Evolutionary conservation across 1,140 invertebrate species (phyloP), one percentile per base, ranked within the genome.

Genomic region (Oncopodura yosiiana): DNA sequence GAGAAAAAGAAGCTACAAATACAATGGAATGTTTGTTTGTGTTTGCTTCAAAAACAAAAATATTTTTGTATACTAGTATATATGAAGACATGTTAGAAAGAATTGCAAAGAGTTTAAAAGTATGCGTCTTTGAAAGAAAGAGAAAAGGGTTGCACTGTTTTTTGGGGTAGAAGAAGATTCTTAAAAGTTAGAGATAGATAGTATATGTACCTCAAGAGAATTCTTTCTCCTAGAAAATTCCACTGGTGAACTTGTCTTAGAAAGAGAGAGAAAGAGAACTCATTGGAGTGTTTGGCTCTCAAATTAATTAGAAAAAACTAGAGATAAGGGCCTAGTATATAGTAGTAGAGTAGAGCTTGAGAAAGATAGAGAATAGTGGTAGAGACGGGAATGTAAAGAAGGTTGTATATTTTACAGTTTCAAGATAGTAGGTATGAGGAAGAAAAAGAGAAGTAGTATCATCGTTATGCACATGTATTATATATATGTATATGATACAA

Each of bases 251-350:
- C 34, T 45, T 58, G 45, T 52, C 39, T 26, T 34, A 52, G 49
- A 46, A 44, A 43, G 43, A 52, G 9, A 14, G 19, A 41, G 6
- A 14, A 6, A 14, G 11, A 14, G 6, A 41, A 41, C 11, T 11
- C 16, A 18, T 12, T 41, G 38, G 38, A 9, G 6, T 6, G 9
- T n/a, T n/a, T 23, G 26, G 53, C 49, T 62, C 53, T 59, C 53
- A 59, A 62, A 62, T 62, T 62, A 62, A 62, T 63, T 63, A 63
- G 53, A 63, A 63, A 63, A 63, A 60, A 57, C 38, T 19, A 39
- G 57, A 51, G 53, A 60, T 60, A 60, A 63, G 61, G 39, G 34
- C n/a, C 24, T 5, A 51, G 32, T 8, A 21, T 21, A 32, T 5
- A 51, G 32, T 8, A 21, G 29, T 27, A 18, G 12, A 18, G 43